Conservation (phyloP, 2,888 invertebrate species). For the Cryptocephalus moraei region DNA sequence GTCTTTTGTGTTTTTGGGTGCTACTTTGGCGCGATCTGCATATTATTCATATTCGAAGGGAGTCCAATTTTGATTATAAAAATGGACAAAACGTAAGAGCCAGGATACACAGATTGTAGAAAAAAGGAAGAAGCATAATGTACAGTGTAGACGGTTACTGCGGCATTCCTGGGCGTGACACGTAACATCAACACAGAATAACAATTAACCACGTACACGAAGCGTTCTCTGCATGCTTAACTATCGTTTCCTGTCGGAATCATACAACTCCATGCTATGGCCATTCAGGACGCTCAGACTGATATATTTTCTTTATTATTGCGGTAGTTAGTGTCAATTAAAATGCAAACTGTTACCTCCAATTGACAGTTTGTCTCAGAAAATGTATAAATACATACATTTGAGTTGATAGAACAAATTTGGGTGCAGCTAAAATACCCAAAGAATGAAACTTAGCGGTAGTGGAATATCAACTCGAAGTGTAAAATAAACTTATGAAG, state of each 20-base stretch:
- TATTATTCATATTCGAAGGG: too few relatives aligned
- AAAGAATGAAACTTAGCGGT: too few relatives aligned
- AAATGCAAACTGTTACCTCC: slow-evolving; percentile 4
- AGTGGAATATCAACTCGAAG: too few relatives aligned
- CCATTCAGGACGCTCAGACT: slow-evolving; percentile 14
- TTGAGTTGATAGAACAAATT: too few relatives aligned
- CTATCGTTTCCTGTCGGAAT: slow-evolving; percentile 34
- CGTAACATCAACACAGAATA: slow-evolving; percentile 32
- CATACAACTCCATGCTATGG: slow-evolving; percentile 27
- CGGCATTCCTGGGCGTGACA: slow-evolving; percentile 37
- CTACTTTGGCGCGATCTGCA: too few relatives aligned
- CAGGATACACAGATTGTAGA: too few relatives aligned
- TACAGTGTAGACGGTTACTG: slow-evolving; percentile 9
- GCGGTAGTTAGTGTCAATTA: slow-evolving; percentile 3
- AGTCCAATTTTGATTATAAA: too few relatives aligned
- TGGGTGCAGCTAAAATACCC: too few relatives aligned
- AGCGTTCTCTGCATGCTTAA: slow-evolving; percentile 34
- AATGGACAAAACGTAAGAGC: too few relatives aligned
- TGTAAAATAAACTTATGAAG: too few relatives aligned
- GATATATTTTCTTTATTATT: slow-evolving; percentile 11
- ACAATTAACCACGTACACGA: slow-evolving; percentile 36
- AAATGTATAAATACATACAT: not conserved
- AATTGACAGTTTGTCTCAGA: slow-evolving; percentile 2
- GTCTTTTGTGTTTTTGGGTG: too few relatives aligned
- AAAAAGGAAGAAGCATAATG: slow-evolving; percentile 8